Evolutionary conservation across 2,888 invertebrate genomes (phyloP).

Genomic region (Nineta flava): DNA sequence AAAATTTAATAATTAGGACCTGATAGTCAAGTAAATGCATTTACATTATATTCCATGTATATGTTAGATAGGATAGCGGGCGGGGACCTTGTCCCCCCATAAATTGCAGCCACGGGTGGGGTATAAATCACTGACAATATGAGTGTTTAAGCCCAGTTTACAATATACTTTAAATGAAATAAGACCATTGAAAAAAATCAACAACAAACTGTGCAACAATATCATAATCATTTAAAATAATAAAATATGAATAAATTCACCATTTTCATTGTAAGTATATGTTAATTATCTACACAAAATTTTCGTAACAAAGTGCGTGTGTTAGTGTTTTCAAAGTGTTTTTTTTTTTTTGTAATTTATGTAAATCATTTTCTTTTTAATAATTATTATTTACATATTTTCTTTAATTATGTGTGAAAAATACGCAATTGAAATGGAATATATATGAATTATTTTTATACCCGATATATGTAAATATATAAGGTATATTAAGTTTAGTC

Average conservation of each 20-base stretch:
- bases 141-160: constrained; percentile 13
- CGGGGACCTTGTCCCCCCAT: background rate
- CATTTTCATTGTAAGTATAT: background rate
- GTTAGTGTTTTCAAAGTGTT: too few relatives aligned
- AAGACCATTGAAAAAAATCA: background rate
- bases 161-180: background rate
- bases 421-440: too few relatives aligned
- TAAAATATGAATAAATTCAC: background rate
- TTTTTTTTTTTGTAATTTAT: too few relatives aligned
- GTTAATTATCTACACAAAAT: background rate
- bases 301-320: too few relatives aligned
- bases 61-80: background rate
- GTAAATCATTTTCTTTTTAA: too few relatives aligned
- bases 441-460: too few relatives aligned
- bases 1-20: too few relatives aligned
- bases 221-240: background rate
- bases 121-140: constrained; percentile 13
- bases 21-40: too few relatives aligned
- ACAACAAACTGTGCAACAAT: background rate
- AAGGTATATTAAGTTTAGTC: too few relatives aligned
- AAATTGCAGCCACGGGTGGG: constrained; percentile 8
- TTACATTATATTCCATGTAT: background rate
- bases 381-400: too few relatives aligned
- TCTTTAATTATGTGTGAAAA: too few relatives aligned
- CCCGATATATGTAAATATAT: too few relatives aligned